Conservation (phyloP, 2,888 invertebrate species). For the Amblyteles armatorius region DNA sequence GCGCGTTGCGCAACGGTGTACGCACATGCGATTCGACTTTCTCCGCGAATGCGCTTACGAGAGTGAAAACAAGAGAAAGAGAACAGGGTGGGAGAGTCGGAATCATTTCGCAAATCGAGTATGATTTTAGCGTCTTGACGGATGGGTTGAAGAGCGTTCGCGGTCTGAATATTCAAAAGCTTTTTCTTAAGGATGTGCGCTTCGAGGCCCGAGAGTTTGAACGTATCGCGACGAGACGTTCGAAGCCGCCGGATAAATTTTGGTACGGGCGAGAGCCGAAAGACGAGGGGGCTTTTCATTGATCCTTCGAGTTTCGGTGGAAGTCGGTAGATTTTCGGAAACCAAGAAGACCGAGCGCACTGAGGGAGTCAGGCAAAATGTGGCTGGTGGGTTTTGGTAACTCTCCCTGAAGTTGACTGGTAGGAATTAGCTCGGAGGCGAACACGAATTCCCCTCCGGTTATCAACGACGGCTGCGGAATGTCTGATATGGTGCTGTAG, state of each 20-base stretch:
- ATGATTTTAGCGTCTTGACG: conserved; percentile 6
- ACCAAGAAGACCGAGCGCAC: conserved; percentile 2
- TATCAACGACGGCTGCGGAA: conserved; percentile 15
- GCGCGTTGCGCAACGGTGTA: conserved; percentile 57
- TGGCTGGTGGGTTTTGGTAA: conserved; percentile 36
- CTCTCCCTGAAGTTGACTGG: conserved; percentile 71
- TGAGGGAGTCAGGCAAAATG: conserved; percentile 2
- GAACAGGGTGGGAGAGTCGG: conserved; percentile 14
- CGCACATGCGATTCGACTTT: conserved; percentile 51
- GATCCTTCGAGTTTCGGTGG: neutral
- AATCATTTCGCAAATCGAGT: conserved; percentile 35
- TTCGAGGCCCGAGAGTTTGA: neutral
- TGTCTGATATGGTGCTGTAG: neutral
- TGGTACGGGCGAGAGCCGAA: too few species aligned
- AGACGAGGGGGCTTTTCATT: too few species aligned
- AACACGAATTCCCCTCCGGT: conserved; percentile 24
- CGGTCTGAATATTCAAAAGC: conserved; percentile 21
- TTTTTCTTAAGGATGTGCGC: conserved; percentile 2
- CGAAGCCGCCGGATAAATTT: too few species aligned
- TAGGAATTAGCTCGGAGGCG: conserved; percentile 67
- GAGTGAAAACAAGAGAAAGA: conserved; percentile 38
- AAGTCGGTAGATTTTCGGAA: neutral
- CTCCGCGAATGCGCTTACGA: conserved; percentile 41
- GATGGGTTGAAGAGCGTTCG: neutral
- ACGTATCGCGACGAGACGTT: neutral